Evolutionary conservation across 2,888 invertebrate genomes (phyloP), one percentile per base, ranked within the genome.

Genomic region (Clitarchus hookeri): DNA sequence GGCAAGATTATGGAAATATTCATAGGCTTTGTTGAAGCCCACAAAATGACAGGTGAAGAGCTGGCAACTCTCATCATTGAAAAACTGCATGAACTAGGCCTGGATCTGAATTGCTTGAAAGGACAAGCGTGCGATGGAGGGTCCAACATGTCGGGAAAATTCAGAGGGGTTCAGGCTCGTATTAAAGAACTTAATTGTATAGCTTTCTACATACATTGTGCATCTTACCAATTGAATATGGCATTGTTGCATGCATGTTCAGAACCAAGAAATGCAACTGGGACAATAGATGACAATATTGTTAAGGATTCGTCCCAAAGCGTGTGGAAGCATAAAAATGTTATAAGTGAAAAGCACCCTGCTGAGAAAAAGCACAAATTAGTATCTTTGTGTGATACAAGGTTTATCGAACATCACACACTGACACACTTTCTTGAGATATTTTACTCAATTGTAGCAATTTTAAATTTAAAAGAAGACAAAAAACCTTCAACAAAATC

Each of bases 161-260:
- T 65, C 36, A 13, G 23, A 27, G 36, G 36, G 12, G 25, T 84
- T 36, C 54, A 84, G 27, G 84, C 65, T 36, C 65, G 27, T 36
- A 84, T 65, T 23, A 26, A 54, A 84, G 54, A 84, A n/a, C n/a
- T 84, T 26, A 84, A 84, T 65, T n/a, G 27, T 36, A 27, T 84
- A 65, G 54, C 19, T 54, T 27, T 36, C 12, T 54, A 84, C 13
- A 53, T 26, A 53, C 26, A 84, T 26, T 84, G 65, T 84, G 53
- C 65, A 12, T 11, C 25, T 9, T 65, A 65, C 65, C 65, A 65
- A 19, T 36, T 65, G 23, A 84, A 84, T 84, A 27, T 65, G 65
- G 16, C 36, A 16, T 26, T 84, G 53, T 84, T 26, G 53, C 53
- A 84, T 27, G 27, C 26, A 9, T 84, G 25, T 77, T 27, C 48